These are phyloP conservation scores for Enteromius radiatus DNA, from an alignment of 2,797 vertebrate genomes.

Conservation along the genomic window DNA sequence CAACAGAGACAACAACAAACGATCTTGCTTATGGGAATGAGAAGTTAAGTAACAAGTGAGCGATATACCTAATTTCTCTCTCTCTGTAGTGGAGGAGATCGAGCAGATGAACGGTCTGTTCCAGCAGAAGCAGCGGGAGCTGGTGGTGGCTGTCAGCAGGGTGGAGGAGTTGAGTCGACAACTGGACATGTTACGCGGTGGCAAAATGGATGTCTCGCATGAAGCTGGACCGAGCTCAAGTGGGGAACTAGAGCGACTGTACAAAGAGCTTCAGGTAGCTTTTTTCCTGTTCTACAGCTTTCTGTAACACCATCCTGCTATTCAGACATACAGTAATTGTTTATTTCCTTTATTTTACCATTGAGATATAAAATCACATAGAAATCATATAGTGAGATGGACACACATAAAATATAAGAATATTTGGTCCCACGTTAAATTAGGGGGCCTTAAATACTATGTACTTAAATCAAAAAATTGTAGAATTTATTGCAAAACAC, in stretches of 20 bases:
- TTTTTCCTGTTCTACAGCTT: not conserved
- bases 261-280: conserved; percentile 92
- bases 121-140: conserved; percentile 94
- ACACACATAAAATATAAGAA: not conserved
- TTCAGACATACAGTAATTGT: not conserved
- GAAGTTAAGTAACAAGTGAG: conserved; percentile 16
- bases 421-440: no score
- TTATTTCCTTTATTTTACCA: no score
- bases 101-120: conserved; percentile 94
- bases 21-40: not conserved
- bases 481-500: no score
- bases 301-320: not conserved
- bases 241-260: conserved; percentile 89
- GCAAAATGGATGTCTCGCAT: conserved; percentile 80
- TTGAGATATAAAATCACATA: no score
- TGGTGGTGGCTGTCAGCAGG: conserved; percentile 86
- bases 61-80: conserved; percentile 10
- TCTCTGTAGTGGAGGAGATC: conserved; percentile 89
- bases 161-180: conserved; percentile 92
- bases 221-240: conserved; percentile 81
- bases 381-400: not conserved
- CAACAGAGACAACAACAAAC: conserved; percentile 18
- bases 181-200: conserved; percentile 87
- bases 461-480: no score
- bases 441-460: no score